phyloP scores from a whole-genome alignment of 1,140 invertebrate genomes.

The Diachasma alloeum region DNA sequence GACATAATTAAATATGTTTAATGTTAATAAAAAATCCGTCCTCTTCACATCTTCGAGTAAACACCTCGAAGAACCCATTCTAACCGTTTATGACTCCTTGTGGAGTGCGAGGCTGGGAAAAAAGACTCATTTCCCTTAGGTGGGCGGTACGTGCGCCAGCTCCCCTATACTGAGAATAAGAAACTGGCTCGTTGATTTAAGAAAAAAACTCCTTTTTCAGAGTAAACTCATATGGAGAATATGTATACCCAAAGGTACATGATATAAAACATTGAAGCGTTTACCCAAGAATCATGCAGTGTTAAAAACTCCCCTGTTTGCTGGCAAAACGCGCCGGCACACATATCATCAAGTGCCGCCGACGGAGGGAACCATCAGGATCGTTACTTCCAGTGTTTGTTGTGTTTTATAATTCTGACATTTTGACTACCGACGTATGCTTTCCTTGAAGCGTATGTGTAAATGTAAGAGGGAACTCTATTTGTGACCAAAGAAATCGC shows the following conservation, averaged over 20 bases:
- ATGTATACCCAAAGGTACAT: neutral
- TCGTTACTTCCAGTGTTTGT: constrained; percentile 59
- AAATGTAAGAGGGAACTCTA: neutral
- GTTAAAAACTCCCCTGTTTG: constrained; percentile 59
- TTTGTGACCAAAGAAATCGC: constrained; percentile 37
- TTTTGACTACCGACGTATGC: constrained; percentile 50
- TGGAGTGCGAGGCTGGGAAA: too few species aligned
- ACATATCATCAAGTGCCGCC: neutral
- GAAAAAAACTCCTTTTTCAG: too few species aligned
- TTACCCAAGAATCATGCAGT: constrained; percentile 57
- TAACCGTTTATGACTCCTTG: too few species aligned
- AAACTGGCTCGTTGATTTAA: too few species aligned
- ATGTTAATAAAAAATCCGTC: too few species aligned
- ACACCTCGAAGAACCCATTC: too few species aligned
- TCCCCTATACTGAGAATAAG: too few species aligned
- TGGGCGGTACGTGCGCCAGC: too few species aligned
- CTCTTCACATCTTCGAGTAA: too few species aligned
- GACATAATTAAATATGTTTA: too few species aligned
- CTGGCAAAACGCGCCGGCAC: constrained; percentile 37
- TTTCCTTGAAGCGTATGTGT: neutral
- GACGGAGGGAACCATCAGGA: constrained; percentile 46
- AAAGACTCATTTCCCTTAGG: too few species aligned
- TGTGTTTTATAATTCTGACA: constrained; percentile 59
- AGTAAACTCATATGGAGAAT: too few species aligned
- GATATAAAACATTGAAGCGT: constrained; percentile 46